Evolutionary conservation across 2,888 invertebrate genomes (phyloP).

Genomic region (Artemia sp.): DNA sequence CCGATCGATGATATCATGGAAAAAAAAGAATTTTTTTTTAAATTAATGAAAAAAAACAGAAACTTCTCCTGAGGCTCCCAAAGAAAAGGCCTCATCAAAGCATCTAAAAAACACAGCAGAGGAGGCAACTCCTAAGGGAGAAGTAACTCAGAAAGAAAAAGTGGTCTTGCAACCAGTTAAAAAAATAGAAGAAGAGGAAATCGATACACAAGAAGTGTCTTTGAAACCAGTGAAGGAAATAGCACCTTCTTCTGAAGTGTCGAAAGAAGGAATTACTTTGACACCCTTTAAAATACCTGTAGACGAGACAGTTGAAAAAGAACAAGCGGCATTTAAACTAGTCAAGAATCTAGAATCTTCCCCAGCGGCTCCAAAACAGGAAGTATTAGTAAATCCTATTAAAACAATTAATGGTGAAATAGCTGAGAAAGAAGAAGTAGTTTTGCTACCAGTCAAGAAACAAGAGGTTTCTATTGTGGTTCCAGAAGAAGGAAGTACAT

Average conservation of each 20-base stretch:
- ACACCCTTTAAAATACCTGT: constrained; percentile 23
- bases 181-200: neutral
- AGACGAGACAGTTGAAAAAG: too few relatives aligned
- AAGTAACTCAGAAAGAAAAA: constrained; percentile 28
- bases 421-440: constrained; percentile 26
- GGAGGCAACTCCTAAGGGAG: neutral
- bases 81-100: too few relatives aligned
- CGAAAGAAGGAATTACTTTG: constrained; percentile 30
- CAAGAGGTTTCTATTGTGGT: neutral
- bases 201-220: constrained; percentile 22
- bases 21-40: too few relatives aligned
- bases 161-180: neutral
- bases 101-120: too few relatives aligned
- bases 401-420: constrained; percentile 32
- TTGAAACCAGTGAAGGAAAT: constrained; percentile 26
- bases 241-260: constrained; percentile 25
- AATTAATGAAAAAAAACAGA: too few relatives aligned
- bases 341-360: neutral
- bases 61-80: neutral
- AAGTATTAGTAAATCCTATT: neutral
- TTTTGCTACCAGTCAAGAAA: constrained; percentile 13
- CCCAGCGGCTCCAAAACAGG: neutral
- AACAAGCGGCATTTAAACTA: too few relatives aligned
- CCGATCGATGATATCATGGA: too few relatives aligned
- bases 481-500: neutral